Evolutionary conservation across 2,797 vertebrate genomes (phyloP).

Genomic region (Rhadinocentrus ornatus): DNA sequence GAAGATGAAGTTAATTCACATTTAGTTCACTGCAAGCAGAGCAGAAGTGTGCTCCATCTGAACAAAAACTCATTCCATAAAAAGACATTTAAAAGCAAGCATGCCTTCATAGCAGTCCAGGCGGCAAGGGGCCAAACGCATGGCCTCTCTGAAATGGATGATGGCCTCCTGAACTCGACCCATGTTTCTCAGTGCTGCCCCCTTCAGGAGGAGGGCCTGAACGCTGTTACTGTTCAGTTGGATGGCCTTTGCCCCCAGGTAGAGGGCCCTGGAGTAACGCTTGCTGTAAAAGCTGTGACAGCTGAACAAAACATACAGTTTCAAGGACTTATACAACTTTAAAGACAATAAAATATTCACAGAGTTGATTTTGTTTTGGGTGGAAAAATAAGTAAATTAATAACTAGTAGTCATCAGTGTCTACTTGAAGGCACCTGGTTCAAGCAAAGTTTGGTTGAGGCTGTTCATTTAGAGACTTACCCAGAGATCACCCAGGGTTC

Average conservation of each 20-base stretch:
- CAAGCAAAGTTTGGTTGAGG: background rate
- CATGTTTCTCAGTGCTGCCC: conserved; percentile 96
- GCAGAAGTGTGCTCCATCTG: background rate
- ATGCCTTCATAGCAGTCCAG: conserved; percentile 97
- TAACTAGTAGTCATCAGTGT: background rate
- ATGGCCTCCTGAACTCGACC: conserved; percentile 97
- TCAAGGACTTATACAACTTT: background rate
- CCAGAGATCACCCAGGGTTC: conserved; percentile 99
- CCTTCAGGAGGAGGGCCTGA: conserved; percentile 95
- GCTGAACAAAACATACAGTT: conserved; percentile 69
- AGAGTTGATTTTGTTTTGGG: background rate
- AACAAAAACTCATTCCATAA: background rate
- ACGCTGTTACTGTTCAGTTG: conserved; percentile 98
- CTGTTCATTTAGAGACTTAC: conserved; percentile 72
- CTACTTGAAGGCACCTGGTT: background rate
- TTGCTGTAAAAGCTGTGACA: conserved; percentile 99
- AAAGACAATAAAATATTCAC: background rate
- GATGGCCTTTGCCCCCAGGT: conserved; percentile 97
- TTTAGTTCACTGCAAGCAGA: background rate
- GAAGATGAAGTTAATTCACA: background rate
- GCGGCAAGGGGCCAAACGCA: conserved; percentile 93
- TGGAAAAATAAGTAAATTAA: too few relatives aligned
- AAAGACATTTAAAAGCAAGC: background rate
- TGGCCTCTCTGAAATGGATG: conserved; percentile 97
- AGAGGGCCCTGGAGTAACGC: conserved; percentile 95